Percentiles rank a stretch among this genome's conserved stretches.
Conservation (phyloP, 2,888 invertebrate species). For the Drosophila neutralis region DNA sequence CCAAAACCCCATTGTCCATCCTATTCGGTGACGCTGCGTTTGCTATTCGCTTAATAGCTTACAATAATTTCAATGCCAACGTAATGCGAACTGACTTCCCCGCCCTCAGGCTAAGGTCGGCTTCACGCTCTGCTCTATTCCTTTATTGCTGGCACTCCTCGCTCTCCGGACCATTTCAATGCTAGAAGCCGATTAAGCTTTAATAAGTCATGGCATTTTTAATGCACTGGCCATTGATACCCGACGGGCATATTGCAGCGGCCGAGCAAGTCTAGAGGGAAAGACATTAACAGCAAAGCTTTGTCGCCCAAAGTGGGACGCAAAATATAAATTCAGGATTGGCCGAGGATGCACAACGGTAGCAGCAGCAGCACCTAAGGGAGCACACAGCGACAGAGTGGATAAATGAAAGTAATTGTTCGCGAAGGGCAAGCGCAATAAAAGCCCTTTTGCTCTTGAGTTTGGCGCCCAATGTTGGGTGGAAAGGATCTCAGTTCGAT, state of each 20-base stretch:
- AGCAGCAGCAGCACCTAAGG: not conserved
- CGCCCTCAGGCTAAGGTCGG: not conserved
- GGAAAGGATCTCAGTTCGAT: not conserved
- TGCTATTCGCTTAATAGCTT: conserved; percentile 58
- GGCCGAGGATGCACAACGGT: not conserved
- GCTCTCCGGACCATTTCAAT: conserved; percentile 17
- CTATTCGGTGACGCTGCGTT: conserved; percentile 1
- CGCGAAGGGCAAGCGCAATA: not conserved
- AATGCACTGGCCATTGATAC: conserved; percentile 37
- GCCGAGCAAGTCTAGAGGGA: not conserved
- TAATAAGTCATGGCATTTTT: conserved; percentile 53
- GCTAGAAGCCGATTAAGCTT: conserved; percentile 37
- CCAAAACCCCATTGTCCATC: conserved; percentile 2
- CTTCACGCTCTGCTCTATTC: conserved; percentile 8
- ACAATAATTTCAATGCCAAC: conserved; percentile 67
- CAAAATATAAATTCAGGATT: not conserved
- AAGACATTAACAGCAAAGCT: not conserved
- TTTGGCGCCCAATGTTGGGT: not conserved
- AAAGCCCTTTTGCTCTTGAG: not conserved
- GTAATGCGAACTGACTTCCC: conserved; percentile 20
- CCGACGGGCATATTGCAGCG: conserved; percentile 6
- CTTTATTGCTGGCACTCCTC: conserved; percentile 7
- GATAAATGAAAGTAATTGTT: not conserved
- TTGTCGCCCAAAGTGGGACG: conserved; percentile 33
- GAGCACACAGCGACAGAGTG: not conserved